Conservation (phyloP, 2,888 invertebrate genomes). For the Smittia aterrima region DNA sequence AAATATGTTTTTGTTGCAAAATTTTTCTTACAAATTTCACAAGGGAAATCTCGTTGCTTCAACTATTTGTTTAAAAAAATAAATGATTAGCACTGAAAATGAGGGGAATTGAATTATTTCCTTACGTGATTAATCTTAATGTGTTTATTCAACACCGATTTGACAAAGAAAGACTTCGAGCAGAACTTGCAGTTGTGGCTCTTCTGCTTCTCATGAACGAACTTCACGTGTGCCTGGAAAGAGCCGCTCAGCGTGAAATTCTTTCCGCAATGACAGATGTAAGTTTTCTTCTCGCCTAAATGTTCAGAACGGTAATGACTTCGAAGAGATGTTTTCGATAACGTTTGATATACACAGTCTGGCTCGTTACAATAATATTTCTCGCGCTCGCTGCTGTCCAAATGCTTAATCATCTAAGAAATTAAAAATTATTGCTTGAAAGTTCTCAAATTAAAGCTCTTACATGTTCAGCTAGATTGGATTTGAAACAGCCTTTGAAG, state of each 20-base stretch:
- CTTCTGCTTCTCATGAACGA: slow-evolving; percentile 22
- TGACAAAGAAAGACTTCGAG: not conserved
- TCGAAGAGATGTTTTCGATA: slow-evolving; percentile 4
- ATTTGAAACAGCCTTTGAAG: slow-evolving; percentile 7
- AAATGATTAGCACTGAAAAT: not conserved
- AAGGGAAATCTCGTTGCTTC: slow-evolving; percentile 1
- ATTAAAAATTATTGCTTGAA: no score
- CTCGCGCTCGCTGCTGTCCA: slow-evolving; percentile 15
- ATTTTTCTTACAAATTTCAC: slow-evolving; percentile 4
- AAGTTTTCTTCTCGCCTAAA: not conserved
- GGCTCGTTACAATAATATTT: slow-evolving; percentile 5
- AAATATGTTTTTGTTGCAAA: slow-evolving; percentile 5
- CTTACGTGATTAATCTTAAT: not conserved
- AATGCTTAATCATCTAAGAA: not conserved
- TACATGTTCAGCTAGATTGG: slow-evolving; percentile 17
- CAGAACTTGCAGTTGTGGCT: slow-evolving; percentile 9
- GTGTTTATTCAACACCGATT: not conserved
- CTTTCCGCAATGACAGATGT: slow-evolving; percentile 28
- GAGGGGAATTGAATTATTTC: not conserved
- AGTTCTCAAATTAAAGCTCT: no score
- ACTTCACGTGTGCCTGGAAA: not conserved
- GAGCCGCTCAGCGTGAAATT: slow-evolving; percentile 15
- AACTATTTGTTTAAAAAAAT: not conserved
- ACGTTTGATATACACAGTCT: not conserved
- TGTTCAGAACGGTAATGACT: slow-evolving; percentile 9